Evolutionary conservation across 2,888 invertebrate genomes (phyloP).

Genomic region (Platycnemis pennipes): DNA sequence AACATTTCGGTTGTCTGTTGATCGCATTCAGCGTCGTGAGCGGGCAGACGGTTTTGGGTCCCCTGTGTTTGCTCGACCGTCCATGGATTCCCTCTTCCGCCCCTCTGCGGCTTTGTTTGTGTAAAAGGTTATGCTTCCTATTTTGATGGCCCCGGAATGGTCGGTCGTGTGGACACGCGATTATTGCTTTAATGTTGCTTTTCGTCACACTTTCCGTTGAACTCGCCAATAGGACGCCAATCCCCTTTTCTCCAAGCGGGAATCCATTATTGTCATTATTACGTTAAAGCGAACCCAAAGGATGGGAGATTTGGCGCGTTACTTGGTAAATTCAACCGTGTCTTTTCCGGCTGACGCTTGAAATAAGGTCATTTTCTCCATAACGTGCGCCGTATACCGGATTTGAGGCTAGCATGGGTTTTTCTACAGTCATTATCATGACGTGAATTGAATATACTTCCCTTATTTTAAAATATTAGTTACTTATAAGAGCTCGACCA

Average conservation of each 20-base stretch:
- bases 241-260: background rate
- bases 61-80: background rate
- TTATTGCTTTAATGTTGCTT: background rate
- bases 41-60: background rate
- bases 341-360: background rate
- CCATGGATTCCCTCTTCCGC: background rate
- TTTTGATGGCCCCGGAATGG: background rate
- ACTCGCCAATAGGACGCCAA: background rate
- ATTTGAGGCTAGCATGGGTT: background rate
- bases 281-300: background rate
- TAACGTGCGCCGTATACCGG: background rate
- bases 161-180: background rate
- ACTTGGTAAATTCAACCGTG: background rate
- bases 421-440: too few species aligned
- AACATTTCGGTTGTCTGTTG: background rate
- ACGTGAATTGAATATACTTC: too few species aligned
- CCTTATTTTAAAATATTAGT: too few species aligned
- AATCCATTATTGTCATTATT: background rate
- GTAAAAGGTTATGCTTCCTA: background rate
- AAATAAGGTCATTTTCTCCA: background rate
- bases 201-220: background rate
- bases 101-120: background rate
- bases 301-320: background rate
- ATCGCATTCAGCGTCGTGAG: background rate
- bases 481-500: too few species aligned